Evolutionary conservation across 2,797 vertebrate species (phyloP), one percentile per base, ranked within the genome.

Genomic region (Pempheris klunzingeri): DNA sequence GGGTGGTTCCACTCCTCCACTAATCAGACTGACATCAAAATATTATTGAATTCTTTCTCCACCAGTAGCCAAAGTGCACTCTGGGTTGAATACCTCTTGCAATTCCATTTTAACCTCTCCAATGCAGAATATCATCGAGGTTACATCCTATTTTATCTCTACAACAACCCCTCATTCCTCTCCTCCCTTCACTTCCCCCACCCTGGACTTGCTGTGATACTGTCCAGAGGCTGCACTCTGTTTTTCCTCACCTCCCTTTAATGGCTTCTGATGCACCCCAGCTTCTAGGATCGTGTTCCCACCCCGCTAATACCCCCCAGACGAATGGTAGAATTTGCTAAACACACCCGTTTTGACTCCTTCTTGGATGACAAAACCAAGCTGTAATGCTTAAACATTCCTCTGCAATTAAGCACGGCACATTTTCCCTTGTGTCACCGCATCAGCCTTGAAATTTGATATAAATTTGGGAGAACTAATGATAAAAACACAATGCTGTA

Each of bases 161-260:
- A 8, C 18, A 22, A 32, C 2, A 18, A 24, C 58, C 47, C n/a
- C 62, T 58, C 54, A 8, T 50, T 52, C 60, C 55, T 65, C 54
- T 38, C 61, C 30, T 65, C 30, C 13, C 22, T 43, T 15, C 58
- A 43, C 36, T 57, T 50, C 77, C 61, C 77, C 64, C 46, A 12
- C 32, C 43, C 17, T 53, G 49, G 22, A 50, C 59, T 64, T 26
- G 1, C 30, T 55, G 28, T 78, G 85, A 91, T 58, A 62, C 75
- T 82, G 82, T 89, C 88, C 87, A 91, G 89, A 88, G 70, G 44
- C 81, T 58, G 71, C 4, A 22, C 47, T 90, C 83, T 91, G 88
- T 80, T 89, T 93, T 85, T 87, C 81, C 75, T 89, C 87, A 79
- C 76, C 77, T 73, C 59, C 62, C 74, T 83, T 84, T 88, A 90